A percentile compares a stretch with the other conserved stretches of the same genome.
These are phyloP conservation scores for Sparidentex hasta DNA, from an alignment of 2,797 vertebrate species.

Conservation along the genomic window DNA sequence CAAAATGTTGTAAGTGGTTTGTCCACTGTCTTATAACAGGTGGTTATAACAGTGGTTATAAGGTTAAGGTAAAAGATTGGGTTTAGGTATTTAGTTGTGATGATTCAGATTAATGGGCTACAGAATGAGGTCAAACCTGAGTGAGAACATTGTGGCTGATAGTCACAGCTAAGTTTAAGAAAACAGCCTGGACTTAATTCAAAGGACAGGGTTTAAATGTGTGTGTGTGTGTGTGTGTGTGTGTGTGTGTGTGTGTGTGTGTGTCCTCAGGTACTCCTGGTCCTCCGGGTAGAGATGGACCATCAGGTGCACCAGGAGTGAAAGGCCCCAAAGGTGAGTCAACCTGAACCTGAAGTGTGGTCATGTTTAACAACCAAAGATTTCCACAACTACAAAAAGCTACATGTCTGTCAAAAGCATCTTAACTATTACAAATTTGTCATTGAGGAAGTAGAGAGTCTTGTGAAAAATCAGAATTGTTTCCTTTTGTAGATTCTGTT, in stretches of 20 bases:
- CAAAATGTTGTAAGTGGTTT: too few species aligned
- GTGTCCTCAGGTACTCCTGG: conserved; percentile 55
- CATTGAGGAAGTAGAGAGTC: too few species aligned
- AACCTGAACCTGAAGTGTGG: too few species aligned
- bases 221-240: background rate
- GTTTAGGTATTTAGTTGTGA: too few species aligned
- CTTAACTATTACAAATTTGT: too few species aligned
- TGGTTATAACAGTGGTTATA: too few species aligned
- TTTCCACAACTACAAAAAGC: background rate
- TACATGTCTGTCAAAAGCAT: background rate
- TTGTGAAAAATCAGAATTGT: background rate
- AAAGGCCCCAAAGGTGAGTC: conserved; percentile 69
- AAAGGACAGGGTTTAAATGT: background rate
- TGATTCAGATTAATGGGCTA: too few species aligned
- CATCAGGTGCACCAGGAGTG: conserved; percentile 37
- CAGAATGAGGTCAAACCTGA: too few species aligned
- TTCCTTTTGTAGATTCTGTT: too few species aligned
- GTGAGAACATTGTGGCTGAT: too few species aligned
- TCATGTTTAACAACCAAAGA: background rate
- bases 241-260: background rate
- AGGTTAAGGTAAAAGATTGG: too few species aligned
- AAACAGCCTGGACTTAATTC: background rate
- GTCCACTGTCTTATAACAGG: too few species aligned
- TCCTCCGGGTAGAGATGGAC: conserved; percentile 37
- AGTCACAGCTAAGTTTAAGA: background rate